Percentiles rank a stretch among this genome's conserved stretches.
Evolutionary conservation across 2,113 vertebrate species (phyloP).

Genomic region (Pleuronectes platessa): DNA sequence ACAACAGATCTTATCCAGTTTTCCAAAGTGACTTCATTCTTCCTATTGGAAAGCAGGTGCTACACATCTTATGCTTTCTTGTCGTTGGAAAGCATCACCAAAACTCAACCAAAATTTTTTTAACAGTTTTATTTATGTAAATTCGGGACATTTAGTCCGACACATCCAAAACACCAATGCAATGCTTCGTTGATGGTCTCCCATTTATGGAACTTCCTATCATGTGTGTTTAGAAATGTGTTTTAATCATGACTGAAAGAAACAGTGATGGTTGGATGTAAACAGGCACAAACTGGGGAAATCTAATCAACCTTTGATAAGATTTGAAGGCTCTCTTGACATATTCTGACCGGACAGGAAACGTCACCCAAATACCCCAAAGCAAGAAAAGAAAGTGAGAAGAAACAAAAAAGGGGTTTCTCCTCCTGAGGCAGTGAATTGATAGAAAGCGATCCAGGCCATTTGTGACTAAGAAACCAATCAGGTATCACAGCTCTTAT

Average conservation of each 20-base stretch:
- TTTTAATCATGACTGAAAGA: no score
- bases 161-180: no score
- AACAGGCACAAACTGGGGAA: not conserved
- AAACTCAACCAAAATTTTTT: not conserved
- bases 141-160: not conserved
- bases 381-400: conserved; percentile 8
- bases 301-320: no score
- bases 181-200: no score
- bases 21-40: not conserved
- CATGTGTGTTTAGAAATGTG: no score
- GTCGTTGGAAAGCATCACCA: not conserved
- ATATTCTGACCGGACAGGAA: not conserved
- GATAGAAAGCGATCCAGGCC: conserved; percentile 7
- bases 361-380: conserved; percentile 6
- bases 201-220: no score
- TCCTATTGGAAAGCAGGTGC: conserved; percentile 13
- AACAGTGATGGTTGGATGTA: no score
- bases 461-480: conserved; percentile 53
- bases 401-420: not conserved
- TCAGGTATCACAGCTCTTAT: conserved; percentile 38
- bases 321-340: no score
- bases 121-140: not conserved
- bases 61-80: not conserved
- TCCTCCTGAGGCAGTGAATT: conserved; percentile 1
- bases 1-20: conserved; percentile 9